Conservation (phyloP, 2,888 invertebrate genomes). For the Drosophila tanythrix region DNA sequence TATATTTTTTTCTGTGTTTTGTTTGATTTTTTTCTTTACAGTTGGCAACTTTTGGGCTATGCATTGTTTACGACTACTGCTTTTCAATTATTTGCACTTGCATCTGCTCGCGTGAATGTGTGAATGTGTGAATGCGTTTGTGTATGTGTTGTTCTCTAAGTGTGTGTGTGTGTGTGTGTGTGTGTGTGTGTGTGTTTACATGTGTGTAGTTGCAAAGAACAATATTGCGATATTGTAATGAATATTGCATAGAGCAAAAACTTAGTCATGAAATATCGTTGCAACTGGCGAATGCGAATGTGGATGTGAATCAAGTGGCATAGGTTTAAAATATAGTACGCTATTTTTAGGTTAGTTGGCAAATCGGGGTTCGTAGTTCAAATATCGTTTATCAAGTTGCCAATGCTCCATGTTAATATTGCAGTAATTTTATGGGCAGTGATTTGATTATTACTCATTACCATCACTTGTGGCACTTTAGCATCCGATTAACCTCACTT, state of each 20-base stretch:
- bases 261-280: conserved; percentile 32
- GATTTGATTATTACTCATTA: neutral
- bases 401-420: neutral
- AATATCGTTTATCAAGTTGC: neutral
- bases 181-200: conserved; percentile 5
- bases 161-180: conserved; percentile 2
- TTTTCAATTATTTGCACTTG: conserved; percentile 68
- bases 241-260: conserved; percentile 22
- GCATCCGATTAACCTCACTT: neutral
- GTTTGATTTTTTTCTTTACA: conserved; percentile 38
- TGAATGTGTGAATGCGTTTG: conserved; percentile 13
- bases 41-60: conserved; percentile 56
- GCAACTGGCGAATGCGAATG: conserved; percentile 14
- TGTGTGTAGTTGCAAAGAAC: neutral
- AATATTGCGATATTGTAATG: conserved; percentile 2
- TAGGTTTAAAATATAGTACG: neutral
- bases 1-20: conserved; percentile 4
- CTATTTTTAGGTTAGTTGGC: neutral
- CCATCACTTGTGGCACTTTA: neutral
- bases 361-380: neutral
- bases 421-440: neutral
- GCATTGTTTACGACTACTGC: conserved; percentile 63
- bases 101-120: conserved; percentile 43
- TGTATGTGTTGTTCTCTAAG: conserved; percentile 13
- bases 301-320: neutral